Conservation (phyloP, 2,888 invertebrate genomes). For the Tetragonisca angustula region DNA sequence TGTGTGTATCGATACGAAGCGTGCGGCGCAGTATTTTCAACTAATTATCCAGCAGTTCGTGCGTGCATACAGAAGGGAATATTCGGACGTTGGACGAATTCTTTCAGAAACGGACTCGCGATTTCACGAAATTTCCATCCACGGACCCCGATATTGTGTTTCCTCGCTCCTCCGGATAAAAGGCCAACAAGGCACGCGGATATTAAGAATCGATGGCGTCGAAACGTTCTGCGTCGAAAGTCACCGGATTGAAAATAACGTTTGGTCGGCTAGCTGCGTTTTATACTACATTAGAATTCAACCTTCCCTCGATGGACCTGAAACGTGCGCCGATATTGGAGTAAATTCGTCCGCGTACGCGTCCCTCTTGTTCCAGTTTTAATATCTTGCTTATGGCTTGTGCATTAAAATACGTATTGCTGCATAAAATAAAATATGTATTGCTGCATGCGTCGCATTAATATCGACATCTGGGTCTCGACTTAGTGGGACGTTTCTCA, state of each 20-base stretch:
- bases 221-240: slow-evolving; percentile 42
- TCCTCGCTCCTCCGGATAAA: slow-evolving; percentile 10
- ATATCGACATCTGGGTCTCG: slow-evolving; percentile 51
- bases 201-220: slow-evolving; percentile 59
- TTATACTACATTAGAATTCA: slow-evolving; percentile 62
- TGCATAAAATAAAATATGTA: not conserved
- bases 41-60: not conserved
- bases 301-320: slow-evolving; percentile 53
- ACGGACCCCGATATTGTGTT: slow-evolving; percentile 22
- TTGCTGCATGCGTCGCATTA: slow-evolving; percentile 34
- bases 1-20: not conserved
- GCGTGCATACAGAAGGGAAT: too few relatives aligned
- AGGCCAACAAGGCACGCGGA: slow-evolving; percentile 1
- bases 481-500: slow-evolving; percentile 27
- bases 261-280: slow-evolving; percentile 29
- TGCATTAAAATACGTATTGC: slow-evolving; percentile 50
- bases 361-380: slow-evolving; percentile 54
- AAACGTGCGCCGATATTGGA: slow-evolving; percentile 38
- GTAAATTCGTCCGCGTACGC: slow-evolving; percentile 40
- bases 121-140: slow-evolving; percentile 20
- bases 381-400: slow-evolving; percentile 71
- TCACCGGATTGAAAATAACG: slow-evolving; percentile 58
- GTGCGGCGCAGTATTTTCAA: slow-evolving; percentile 6
- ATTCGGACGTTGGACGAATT: not conserved
- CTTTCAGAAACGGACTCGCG: not conserved